These are phyloP conservation scores for Budorcas taxicolor DNA, from an alignment of 2,113 vertebrate genomes.

Conservation along the genomic window DNA sequence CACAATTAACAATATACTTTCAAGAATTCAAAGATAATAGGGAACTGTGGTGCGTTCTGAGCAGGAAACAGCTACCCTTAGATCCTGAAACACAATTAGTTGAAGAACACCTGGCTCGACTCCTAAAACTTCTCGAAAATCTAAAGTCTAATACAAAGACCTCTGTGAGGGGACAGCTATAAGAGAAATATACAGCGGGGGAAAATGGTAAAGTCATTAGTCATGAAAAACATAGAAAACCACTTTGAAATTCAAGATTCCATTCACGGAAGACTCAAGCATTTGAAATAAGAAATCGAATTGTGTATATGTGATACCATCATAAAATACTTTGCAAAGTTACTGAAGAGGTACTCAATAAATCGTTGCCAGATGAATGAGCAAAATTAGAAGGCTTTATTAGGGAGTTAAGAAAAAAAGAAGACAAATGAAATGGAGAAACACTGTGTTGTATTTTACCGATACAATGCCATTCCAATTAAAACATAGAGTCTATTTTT, in stretches of 20 bases:
- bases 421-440: neutral
- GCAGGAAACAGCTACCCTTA: neutral
- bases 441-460: neutral
- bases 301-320: rapidly evolving
- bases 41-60: neutral
- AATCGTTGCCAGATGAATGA: no score
- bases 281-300: neutral
- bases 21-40: neutral
- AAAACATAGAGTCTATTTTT: neutral
- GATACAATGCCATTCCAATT: neutral
- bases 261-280: neutral
- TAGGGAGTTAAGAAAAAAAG: neutral
- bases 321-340: neutral
- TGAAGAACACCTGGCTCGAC: neutral
- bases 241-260: neutral
- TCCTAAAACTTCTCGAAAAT: neutral
- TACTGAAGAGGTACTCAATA: neutral
- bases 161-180: neutral
- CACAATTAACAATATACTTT: neutral
- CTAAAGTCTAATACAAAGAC: neutral
- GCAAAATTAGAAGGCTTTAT: neutral
- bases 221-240: neutral
- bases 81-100: neutral
- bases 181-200: neutral
- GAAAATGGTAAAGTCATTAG: neutral